Evolutionary conservation across 2,888 invertebrate species (phyloP), one percentile per base, ranked within the genome.

Genomic region (Polietes domitor): DNA sequence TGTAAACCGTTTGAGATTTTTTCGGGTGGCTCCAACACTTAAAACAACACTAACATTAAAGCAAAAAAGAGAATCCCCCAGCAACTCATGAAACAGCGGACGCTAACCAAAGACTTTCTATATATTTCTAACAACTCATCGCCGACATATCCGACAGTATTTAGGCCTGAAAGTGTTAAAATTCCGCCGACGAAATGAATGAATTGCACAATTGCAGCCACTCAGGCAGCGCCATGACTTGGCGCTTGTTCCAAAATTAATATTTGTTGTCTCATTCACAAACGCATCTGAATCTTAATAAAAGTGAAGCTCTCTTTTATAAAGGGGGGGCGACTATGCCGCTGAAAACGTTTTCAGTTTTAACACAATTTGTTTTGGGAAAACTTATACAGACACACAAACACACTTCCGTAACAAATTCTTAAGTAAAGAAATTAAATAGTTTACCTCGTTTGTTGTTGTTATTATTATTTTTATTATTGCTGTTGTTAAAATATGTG

Each of bases 321-420:
- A n/a, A n/a, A 6, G n/a, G 47, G 47, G 6, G n/a, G 3, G 0
- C n/a, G 47, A 1, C 4, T n/a, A n/a, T 4, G 3, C 4, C n/a
- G 15, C 12, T n/a, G 47, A 12, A 12, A 12, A 12, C n/a, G 1
- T 2, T 47, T 47, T 47, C 47, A n/a, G 47, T 47, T 61, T 61
- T 61, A 58, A 61, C 58, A 26, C 65, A 68, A 68, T 68, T 43
- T 68, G 26, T 68, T 47, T 43, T 68, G 43, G n/a, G 68, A 21
- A 47, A 68, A 21, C 26, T 15, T 68, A 65, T n/a, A n/a, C n/a
- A n/a, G n/a, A n/a, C n/a, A n/a, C n/a, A n/a, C n/a, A n/a, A 61
- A 15, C 4, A 50, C 26, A 73, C 55, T 73, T 73, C 72, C 72
- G 58, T 73, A 58, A 73, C 58, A 73, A 73, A 55, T 41, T 68